Base-by-base conservation (phyloP, 1,140 invertebrate genomes). In the Penaeus japonicus region DNA sequence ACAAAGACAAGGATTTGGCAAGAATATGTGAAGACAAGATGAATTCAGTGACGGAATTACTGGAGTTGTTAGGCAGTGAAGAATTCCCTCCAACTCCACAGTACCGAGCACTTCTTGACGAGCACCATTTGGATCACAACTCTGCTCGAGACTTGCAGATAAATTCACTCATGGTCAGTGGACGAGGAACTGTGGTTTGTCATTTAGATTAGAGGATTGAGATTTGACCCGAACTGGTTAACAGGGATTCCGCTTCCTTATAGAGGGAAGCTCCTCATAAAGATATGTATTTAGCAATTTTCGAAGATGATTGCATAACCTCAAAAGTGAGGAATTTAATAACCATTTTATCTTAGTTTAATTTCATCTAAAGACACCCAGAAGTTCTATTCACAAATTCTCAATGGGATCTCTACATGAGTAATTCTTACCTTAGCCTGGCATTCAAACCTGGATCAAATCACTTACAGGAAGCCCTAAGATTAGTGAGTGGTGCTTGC, bases 11-110 rank as follows among this genome's bases (percentile, higher is more conserved):
- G 39, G 96, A 97, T 91, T 96, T 98, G 90, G 97, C 97, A 10
- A 92, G 95, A 39, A 92, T 97, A 35, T 94, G 98, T 32, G 97
- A 98, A 92, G 96, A 98, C 91, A 98, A 98, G 92, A 96, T 98
- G 93, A 94, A 95, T 85, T 92, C 98, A 59, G 96, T 98, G 91
- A 93, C 96, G 91, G 95, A 95, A 90, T 93, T 98, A 81, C 93
- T 97, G 57, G 96, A 96, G 82, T 94, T 94, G 0, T 75, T 91
- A 30, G 90, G 90, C 1, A 81, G 87, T 22, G 88, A 75, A 18
- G 75, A 85, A n/a, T 24, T 84, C 22, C 85, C 85, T n/a, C 88
- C 81, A 2, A 62, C 88, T 30, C 81, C 90, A 0, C 87, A 90
- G 80, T 89, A 89, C 57, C 70, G 90, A 54, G 81, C 89, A 12